Base-by-base conservation (phyloP, 2,888 invertebrate species). In the Xanthorhoe spadicearia region DNA sequence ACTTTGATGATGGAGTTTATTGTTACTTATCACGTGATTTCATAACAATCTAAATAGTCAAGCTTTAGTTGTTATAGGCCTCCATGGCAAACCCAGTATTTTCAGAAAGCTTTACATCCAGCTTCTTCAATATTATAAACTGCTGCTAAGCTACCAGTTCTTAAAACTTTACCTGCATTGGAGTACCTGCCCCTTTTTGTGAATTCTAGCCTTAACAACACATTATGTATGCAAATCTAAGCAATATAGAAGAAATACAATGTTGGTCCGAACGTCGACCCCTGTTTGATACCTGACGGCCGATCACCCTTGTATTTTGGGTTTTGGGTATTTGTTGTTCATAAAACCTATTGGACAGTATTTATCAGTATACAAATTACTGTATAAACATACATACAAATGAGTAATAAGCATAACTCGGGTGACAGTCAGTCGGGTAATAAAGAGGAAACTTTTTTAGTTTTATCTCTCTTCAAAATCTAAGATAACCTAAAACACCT, bases 241-340 rank as follows among this genome's bases (percentile, higher is more conserved):
- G n/a, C 62, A 67, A 23, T 49, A 1, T 23, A 38, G 43, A 52
- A 32, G 50, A 66, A 63, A 53, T 49, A 69, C 49, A 48, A 68
- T 49, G 64, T 66, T 50, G 65, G 63, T n/a, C 67, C 71, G 68
- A 70, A 15, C 66, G 23, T 58, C 65, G 72, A 72, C 74, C 72
- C 61, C 62, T 60, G 69, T 15, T 62, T 62, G 58, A 69, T 55
- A 57, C 64, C 64, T 48, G 58, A 17, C 68, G 81, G 77, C 74
- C 76, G 73, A 70, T 80, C 70, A 81, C 82, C 80, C 61, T 56
- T 6, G n/a, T 15, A 4, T n/a, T 6, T 5, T 15, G 17, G 17
- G 2, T 48, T 48, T 48, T 48, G 15, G 17, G 13, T 43, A 3
- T 8, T 46, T 15, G n/a, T 15, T 1, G 6, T 15, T 46, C 7